phyloP scores from a whole-genome alignment of 2,888 invertebrate species.

The Plutella xylostella region DNA sequence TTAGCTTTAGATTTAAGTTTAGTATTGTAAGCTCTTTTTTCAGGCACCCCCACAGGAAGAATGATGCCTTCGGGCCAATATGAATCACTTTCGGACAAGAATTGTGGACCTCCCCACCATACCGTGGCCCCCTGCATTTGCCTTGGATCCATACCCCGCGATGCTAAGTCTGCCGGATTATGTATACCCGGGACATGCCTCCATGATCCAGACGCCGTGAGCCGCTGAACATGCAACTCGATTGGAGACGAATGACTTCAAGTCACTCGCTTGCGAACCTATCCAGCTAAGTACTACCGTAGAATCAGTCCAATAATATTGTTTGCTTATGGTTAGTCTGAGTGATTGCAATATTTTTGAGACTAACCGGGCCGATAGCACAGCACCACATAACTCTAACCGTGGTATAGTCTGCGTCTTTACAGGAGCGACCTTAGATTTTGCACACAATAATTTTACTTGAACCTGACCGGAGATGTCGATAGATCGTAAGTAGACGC shows the following conservation, averaged over 20 bases:
- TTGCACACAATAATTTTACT: constrained; percentile 2
- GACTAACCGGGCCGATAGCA: not conserved
- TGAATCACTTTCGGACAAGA: not conserved
- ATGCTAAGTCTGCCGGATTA: constrained; percentile 1
- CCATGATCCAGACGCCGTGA: not conserved
- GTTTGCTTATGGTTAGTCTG: not conserved
- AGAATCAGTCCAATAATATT: not conserved
- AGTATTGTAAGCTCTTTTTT: too few species aligned
- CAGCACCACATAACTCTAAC: not conserved
- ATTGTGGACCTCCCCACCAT: not conserved
- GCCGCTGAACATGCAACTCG: not conserved
- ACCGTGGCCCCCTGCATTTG: not conserved
- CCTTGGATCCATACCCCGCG: not conserved
- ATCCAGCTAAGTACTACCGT: not conserved
- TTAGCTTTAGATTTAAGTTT: too few species aligned
- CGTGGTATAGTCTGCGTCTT: not conserved
- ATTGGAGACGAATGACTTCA: not conserved
- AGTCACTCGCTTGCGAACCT: not conserved
- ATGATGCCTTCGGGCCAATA: too few species aligned
- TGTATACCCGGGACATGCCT: not conserved
- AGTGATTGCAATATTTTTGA: not conserved
- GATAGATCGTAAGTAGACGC: constrained; percentile 4
- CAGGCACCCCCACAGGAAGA: too few species aligned
- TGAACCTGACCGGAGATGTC: not conserved
- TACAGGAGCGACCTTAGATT: not conserved